Base-by-base conservation (phyloP, 2,797 vertebrate genomes). In the Picus viridis region DNA sequence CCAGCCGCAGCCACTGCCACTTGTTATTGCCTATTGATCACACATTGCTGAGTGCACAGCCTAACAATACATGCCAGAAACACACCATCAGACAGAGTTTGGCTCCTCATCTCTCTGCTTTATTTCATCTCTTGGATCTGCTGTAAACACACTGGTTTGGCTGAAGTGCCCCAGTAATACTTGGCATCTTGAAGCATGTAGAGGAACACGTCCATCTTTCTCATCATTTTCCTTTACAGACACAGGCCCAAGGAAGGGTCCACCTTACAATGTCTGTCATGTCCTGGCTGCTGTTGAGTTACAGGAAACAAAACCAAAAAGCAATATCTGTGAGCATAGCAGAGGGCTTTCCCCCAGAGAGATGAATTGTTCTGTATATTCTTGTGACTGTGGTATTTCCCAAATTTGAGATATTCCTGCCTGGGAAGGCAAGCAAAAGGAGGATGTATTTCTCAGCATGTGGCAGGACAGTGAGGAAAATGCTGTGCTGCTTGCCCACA, bases 11-110 rank as follows among this genome's bases (percentile, higher is more conserved):
- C 24, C 53, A n/a, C 53, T 73, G 8, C 39, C 63, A 34, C 4
- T 65, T 65, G 20, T 7, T 72, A 34, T 13, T 77, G 78, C 13
- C 12, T 8, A 54, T 8, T 0, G 3, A 51, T 47, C 49, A 51
- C 69, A 47, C 39, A 4, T 1, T 19, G 24, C 57, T 4, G 24
- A 77, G 58, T 3, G 12, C 19, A 53, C 76, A 39, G 22, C 34
- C 29, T 26, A 6, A 49, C 17, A 65, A 17, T 36, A 19, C 0
- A 0, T 7, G 22, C 53, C 16, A 9, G 41, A 49, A 72, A n/a
- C 18, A 9, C 0, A 0, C 22, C 81, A 51, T 51, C 56, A 43
- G 62, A 32, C 6, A 61, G 24, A 69, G 45, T 11, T 80, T 43
- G 54, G 29, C n/a, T 83, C 62, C 65, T 74, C 62, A 54, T 34